Evolutionary conservation across 2,888 invertebrate genomes (phyloP), one percentile per base, ranked within the genome.

Genomic region (Drosophila birchii): DNA sequence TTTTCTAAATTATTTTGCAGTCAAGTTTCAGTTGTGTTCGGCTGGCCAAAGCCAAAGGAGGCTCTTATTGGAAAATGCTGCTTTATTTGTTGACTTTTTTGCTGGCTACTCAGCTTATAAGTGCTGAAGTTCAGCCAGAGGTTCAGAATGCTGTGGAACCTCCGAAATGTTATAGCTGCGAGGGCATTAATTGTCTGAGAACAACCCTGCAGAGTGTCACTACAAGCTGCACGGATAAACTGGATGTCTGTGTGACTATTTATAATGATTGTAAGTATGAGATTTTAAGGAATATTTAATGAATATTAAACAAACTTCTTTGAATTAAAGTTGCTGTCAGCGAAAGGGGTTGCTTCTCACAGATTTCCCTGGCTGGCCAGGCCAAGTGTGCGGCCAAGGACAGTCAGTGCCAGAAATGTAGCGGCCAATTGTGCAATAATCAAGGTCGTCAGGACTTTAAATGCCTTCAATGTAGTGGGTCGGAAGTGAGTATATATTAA

Each of bases 241-340:
- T 91, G 70, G 92, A 92, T 71, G 81, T 83, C 47, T 92, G 92
- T 75, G 91, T 90, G 1, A 92, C 91, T 0, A 79, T 91, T 41
- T 92, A 85, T 55, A 86, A 90, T 54, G 86, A 79, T 54, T 89
- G 92, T 92, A 73, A 78, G 88, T 79, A 23, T 16, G 5, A 0
- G 5, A 26, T 16, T 16, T 3, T 26, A 26, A 5, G 26, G 4
- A 5, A 26, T 2, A 16, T 23, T 26, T 5, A 45, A 26, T 26
- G 14, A 14, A 44, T 20, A 20, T 7, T 43, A 1, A 14, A 16
- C 16, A 9, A 26, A 16, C 0, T 18, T 18, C 41, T 18, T 18
- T 26, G 23, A 4, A 4, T 12, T 29, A 14, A 1, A 41, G 91
- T 79, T 75, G 78, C 78, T 49, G 89, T 91, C 4, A 73, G 61